These are phyloP conservation scores for Anser cygnoides DNA, from an alignment of 2,113 vertebrate species.

Conservation along the genomic window DNA sequence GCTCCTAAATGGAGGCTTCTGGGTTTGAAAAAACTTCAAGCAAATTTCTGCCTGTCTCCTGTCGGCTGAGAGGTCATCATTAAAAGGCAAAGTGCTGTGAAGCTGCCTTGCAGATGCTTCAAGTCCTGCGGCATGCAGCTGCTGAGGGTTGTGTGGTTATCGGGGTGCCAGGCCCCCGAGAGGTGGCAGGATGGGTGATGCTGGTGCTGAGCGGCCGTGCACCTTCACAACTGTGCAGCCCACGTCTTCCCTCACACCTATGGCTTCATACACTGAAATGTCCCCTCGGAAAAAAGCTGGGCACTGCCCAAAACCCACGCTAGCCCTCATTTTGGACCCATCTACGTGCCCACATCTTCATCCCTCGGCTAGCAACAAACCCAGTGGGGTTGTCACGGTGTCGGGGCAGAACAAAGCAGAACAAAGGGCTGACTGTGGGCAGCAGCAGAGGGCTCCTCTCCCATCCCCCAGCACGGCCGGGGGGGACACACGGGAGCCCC, in stretches of 20 bases:
- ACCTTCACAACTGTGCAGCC: accelerated
- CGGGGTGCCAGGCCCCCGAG: accelerated
- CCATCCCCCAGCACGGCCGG: too few relatives aligned
- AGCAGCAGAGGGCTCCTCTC: not conserved
- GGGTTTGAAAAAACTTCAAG: not conserved
- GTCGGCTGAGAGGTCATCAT: not conserved
- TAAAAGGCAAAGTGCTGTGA: not conserved
- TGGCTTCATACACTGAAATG: accelerated
- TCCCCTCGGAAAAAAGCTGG: not conserved
- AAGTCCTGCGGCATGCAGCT: accelerated
- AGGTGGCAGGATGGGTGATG: accelerated
- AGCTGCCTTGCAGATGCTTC: not conserved
- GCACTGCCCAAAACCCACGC: not conserved
- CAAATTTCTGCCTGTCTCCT: not conserved
- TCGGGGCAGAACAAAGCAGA: too few relatives aligned
- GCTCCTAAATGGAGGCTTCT: not conserved
- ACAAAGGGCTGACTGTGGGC: accelerated
- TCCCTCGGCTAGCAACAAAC: too few relatives aligned
- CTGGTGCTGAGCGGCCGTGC: accelerated
- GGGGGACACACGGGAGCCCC: too few relatives aligned
- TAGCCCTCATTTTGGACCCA: too few relatives aligned
- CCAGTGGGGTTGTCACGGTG: too few relatives aligned
- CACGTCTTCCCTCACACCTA: accelerated
- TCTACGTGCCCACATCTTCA: too few relatives aligned
- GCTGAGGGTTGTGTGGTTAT: not conserved